Evolutionary conservation across 2,797 vertebrate species (phyloP).

Genomic region (Dendrocincla fuliginosa): DNA sequence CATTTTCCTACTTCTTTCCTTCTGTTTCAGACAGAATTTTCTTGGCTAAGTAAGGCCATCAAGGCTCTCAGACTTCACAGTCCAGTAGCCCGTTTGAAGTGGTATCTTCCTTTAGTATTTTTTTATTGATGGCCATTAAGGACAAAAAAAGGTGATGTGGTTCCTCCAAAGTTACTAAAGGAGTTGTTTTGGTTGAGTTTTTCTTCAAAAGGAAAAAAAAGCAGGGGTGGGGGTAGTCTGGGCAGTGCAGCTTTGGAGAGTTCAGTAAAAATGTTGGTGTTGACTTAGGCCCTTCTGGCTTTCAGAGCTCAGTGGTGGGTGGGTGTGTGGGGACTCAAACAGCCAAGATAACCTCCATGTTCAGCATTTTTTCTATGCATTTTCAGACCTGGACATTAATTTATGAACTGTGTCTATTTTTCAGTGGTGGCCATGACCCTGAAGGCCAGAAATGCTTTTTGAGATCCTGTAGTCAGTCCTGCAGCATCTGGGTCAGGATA

Average conservation of each 20-base stretch:
- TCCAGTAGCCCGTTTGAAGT: background rate
- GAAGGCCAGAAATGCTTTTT: background rate
- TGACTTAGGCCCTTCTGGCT: background rate
- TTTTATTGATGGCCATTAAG: background rate
- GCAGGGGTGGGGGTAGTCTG: fast-evolving
- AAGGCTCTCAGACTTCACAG: background rate
- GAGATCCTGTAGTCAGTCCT: background rate
- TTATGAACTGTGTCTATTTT: background rate
- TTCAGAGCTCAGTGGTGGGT: background rate
- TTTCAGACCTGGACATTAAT: background rate
- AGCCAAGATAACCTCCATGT: background rate
- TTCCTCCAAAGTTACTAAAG: background rate
- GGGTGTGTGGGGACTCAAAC: background rate
- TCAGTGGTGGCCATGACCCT: background rate
- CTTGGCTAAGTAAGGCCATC: background rate
- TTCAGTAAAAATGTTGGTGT: background rate
- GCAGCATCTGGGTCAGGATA: background rate
- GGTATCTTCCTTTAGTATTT: background rate
- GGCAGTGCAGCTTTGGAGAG: background rate
- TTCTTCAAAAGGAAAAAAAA: background rate
- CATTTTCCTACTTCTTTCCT: background rate
- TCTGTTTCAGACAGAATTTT: background rate
- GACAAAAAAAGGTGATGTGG: background rate
- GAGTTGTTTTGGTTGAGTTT: background rate
- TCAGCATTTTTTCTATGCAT: background rate